Evolutionary conservation across 2,113 vertebrate genomes (phyloP).

Genomic region (Aptenodytes forsteri): DNA sequence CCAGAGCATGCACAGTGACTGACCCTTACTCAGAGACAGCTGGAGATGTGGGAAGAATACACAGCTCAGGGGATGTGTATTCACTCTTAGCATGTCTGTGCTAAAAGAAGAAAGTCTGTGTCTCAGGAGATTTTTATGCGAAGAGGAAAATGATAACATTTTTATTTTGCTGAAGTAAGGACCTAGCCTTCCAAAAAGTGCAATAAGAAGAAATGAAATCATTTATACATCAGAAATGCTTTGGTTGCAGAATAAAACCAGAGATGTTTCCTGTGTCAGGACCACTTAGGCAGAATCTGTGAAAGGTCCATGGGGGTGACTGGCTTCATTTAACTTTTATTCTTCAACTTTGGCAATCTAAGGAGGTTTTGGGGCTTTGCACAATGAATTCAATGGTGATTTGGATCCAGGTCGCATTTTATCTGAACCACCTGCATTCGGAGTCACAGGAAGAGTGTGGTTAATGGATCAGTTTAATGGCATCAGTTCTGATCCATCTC

Average conservation of each 20-base stretch:
- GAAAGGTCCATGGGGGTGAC: not conserved
- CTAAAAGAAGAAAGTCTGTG: not conserved
- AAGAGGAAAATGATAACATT: not conserved
- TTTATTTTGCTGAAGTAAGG: not conserved
- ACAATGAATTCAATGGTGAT: not conserved
- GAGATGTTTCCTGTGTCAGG: not conserved
- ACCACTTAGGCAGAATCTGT: not conserved
- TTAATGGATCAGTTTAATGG: constrained; percentile 60
- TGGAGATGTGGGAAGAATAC: not conserved
- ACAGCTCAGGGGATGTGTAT: not conserved
- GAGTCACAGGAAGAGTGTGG: constrained; percentile 45
- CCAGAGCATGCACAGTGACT: not conserved
- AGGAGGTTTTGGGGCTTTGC: not conserved
- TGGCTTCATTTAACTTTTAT: not conserved
- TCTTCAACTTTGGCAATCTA: not conserved
- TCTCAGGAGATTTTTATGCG: not conserved
- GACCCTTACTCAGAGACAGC: not conserved
- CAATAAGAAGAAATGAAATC: not conserved
- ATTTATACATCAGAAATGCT: not conserved
- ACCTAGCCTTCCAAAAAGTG: not conserved
- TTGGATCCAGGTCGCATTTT: constrained; percentile 32
- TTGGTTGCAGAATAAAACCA: not conserved
- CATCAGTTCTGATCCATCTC: constrained; percentile 66
- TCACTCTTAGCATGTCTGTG: not conserved
- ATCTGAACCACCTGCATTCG: not conserved